A percentile compares a stretch with the other conserved stretches of the same genome.
phyloP scores from a whole-genome alignment of 1,140 invertebrate genomes.

The Drosophila chauvacae region DNA sequence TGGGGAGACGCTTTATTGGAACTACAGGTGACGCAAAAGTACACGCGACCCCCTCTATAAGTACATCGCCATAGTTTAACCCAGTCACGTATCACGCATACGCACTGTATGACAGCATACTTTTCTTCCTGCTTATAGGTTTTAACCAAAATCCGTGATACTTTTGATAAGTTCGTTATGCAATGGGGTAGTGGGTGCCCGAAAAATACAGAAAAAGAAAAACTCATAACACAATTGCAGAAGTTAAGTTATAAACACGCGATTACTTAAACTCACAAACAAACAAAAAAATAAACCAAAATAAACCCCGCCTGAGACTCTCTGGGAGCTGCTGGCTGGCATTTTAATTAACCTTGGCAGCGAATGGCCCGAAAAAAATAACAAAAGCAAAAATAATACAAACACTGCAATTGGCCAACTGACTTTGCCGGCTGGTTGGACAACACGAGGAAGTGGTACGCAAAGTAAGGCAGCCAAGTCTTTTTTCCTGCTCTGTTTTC shows the following conservation, averaged over 20 bases:
- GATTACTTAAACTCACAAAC: conserved; percentile 60
- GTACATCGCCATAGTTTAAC: conserved; percentile 29
- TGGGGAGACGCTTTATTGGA: conserved; percentile 27
- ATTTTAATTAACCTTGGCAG: conserved; percentile 83
- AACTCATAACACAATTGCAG: conserved; percentile 62
- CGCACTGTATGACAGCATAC: conserved; percentile 69
- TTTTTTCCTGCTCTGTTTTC: conserved; percentile 61
- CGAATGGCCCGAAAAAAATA: conserved; percentile 66
- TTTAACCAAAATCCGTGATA: conserved; percentile 62
- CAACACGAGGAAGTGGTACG: conserved; percentile 77
- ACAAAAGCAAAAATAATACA: conserved; percentile 58
- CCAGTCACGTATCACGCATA: conserved; percentile 72
- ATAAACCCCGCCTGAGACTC: conserved; percentile 20
- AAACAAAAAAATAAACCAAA: neutral
- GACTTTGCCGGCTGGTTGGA: conserved; percentile 78
- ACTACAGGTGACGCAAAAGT: conserved; percentile 39
- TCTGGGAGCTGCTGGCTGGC: conserved; percentile 63
- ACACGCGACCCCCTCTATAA: conserved; percentile 19
- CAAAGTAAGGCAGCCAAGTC: conserved; percentile 70
- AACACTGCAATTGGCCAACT: conserved; percentile 77
- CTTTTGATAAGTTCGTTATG: conserved; percentile 74
- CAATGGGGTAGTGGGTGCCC: conserved; percentile 57
- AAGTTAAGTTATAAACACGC: conserved; percentile 69
- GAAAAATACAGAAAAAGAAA: conserved; percentile 22
- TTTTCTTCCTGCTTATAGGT: conserved; percentile 64